Evolutionary conservation across 2,797 vertebrate genomes (phyloP), one percentile per base, ranked within the genome.

Genomic region (Sphaeramia orbicularis): DNA sequence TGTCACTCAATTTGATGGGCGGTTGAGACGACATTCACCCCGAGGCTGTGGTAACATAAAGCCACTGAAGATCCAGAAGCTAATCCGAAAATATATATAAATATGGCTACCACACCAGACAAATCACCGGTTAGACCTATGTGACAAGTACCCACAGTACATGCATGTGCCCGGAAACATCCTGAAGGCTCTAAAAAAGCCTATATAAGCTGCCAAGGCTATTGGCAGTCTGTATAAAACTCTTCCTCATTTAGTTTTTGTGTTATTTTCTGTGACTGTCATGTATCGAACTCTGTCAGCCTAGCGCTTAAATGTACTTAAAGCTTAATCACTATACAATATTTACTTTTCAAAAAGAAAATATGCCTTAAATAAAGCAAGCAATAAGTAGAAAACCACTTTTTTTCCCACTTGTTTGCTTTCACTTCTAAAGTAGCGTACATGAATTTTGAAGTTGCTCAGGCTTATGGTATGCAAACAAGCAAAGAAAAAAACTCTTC

Each of bases 1-100:
- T 89, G 88, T 86, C 90, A 91, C 60, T 91, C 89, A 90, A 43
- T 55, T 71, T 92, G 87, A 92, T 60, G 79, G 65, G 68, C 73
- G 76, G 76, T 73, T 66, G 69, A 81, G 52, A 69, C 48, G 50
- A 83, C 79, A 63, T 71, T 79, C 36, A 74, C 68, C 89, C 82
- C 12, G 67, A 72, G 83, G 90, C 84, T 12, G 57, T 41, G 38
- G 59, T 35, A 81, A 73, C 76, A 64, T 35, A 47, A 68, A 72
- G 61, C 21, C 77, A 60, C 38, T 44, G 27, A 81, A 69, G 45
- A 73, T 53, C 48, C 60, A 21, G 52, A 73, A 68, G 40, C 59
- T 4, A 40, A 71, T 66, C 44, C 57, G n/a, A 62, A 59, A 66
- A 65, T 6, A 42, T 6, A 42, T 30, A 76, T 9, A 69, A 41